Base-by-base conservation (phyloP, 2,888 invertebrate species). In the Holacanthella duospinosa region DNA sequence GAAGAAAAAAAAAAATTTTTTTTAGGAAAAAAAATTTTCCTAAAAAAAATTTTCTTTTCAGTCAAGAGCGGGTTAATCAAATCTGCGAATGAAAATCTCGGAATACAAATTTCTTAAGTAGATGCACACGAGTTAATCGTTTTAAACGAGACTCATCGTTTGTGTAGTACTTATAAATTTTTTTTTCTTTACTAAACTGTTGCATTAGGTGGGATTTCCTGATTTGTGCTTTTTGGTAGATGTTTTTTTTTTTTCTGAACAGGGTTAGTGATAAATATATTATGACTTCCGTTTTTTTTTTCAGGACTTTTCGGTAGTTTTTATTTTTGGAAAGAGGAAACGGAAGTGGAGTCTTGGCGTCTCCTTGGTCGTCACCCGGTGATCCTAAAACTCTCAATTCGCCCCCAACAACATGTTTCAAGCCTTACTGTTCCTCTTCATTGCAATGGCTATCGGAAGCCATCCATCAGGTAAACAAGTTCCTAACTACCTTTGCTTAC, bases 241-340 rank as follows among this genome's bases (percentile, higher is more conserved):
- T 6, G n/a, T n/a, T n/a, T n/a, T n/a, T n/a, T n/a, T n/a, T 36
- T 36, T 16, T 9, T 36, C 6, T 36, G 36, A 16, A 16, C 9
- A 36, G 16, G 16, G 36, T 36, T 36, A n/a, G 36, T 70, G 68
- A 71, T 70, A 69, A 71, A 71, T 71, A 69, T 68, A 70, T 71
- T 71, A 71, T 71, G 71, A 71, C 71, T 70, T 71, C 71, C 71
- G 71, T 71, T 70, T 70, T 61, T 66, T 28, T 61, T 16, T 55
- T 36, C 16, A 16, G 9, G 16, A 16, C 36, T 36, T 16, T 16
- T 36, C 9, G 9, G 9, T 36, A 9, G 36, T 16, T 6, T 36
- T 36, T 6, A 16, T 9, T 9, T 16, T 36, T 16, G 16, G 16
- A 16, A 36, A 16, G 36, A 6, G 36, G 36, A 36, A 36, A 36